Evolutionary conservation across 1,140 invertebrate species (phyloP).

Genomic region (Apis florea): DNA sequence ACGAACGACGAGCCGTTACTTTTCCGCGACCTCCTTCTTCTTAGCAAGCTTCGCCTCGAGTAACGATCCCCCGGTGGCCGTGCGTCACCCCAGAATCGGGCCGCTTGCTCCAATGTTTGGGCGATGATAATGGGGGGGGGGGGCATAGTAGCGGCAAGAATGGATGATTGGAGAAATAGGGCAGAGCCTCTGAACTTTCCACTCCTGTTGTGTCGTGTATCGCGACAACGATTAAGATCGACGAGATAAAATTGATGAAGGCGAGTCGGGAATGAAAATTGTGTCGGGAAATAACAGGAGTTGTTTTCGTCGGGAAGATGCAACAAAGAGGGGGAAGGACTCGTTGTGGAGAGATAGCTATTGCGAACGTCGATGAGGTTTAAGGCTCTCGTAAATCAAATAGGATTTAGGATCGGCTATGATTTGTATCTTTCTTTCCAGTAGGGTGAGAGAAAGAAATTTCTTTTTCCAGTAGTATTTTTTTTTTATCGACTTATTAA

Average conservation of each 20-base stretch:
- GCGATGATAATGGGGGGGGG: constrained; percentile 60
- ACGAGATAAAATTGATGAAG: too few relatives aligned
- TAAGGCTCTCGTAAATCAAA: constrained; percentile 14
- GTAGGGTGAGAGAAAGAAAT: background rate
- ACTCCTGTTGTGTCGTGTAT: too few relatives aligned
- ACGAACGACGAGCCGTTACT: constrained; percentile 61
- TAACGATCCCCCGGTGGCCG: constrained; percentile 54
- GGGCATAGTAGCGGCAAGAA: constrained; percentile 60
- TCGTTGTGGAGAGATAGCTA: background rate
- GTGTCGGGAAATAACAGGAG: too few relatives aligned
- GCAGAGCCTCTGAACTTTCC: background rate
- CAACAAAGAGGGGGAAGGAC: background rate
- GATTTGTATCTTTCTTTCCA: background rate
- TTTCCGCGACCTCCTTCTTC: constrained; percentile 58
- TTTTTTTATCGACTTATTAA: too few relatives aligned
- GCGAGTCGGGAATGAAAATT: too few relatives aligned
- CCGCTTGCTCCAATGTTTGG: constrained; percentile 58
- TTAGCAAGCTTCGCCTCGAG: background rate
- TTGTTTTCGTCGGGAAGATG: background rate
- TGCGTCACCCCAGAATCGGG: constrained; percentile 54
- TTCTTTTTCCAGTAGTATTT: too few relatives aligned
- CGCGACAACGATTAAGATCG: background rate
- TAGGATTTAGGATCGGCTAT: background rate
- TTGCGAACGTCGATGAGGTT: background rate
- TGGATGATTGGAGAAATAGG: constrained; percentile 52